Evolutionary conservation across 2,888 invertebrate genomes (phyloP).

Genomic region (Plusia festucae): DNA sequence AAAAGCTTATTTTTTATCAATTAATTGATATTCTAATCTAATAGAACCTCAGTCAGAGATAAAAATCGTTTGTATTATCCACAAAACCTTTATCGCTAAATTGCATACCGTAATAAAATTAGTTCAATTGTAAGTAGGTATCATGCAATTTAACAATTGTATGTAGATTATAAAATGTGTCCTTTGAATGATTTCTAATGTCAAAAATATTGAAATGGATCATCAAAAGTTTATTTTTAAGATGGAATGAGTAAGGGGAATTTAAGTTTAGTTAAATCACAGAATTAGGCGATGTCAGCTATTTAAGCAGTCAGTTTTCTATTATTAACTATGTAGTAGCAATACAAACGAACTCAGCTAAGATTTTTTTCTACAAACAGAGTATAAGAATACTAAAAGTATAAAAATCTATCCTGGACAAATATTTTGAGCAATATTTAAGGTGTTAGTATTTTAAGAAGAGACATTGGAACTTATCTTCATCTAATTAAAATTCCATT

Average conservation of each 20-base stretch:
- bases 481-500: too few species aligned
- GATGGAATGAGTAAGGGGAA: neutral
- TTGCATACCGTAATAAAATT: neutral
- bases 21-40: conserved; percentile 27
- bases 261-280: conserved; percentile 7
- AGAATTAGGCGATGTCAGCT: conserved; percentile 32
- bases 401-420: neutral
- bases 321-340: conserved; percentile 37
- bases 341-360: conserved; percentile 36
- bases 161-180: neutral
- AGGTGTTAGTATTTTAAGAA: neutral
- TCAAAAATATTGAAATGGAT: neutral
- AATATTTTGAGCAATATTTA: neutral
- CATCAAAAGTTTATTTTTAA: neutral
- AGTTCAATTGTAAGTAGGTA: neutral
- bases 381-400: conserved; percentile 6
- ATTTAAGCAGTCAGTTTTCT: conserved; percentile 35
- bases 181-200: neutral
- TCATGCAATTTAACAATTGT: neutral
- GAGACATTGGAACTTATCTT: too few species aligned
- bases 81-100: neutral
- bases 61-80: neutral
- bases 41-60: conserved; percentile 10
- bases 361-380: conserved; percentile 10
- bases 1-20: conserved; percentile 33